Evolutionary conservation across 2,113 vertebrate genomes (phyloP), one percentile per base, ranked within the genome.

Genomic region (Mus spicilegus): DNA sequence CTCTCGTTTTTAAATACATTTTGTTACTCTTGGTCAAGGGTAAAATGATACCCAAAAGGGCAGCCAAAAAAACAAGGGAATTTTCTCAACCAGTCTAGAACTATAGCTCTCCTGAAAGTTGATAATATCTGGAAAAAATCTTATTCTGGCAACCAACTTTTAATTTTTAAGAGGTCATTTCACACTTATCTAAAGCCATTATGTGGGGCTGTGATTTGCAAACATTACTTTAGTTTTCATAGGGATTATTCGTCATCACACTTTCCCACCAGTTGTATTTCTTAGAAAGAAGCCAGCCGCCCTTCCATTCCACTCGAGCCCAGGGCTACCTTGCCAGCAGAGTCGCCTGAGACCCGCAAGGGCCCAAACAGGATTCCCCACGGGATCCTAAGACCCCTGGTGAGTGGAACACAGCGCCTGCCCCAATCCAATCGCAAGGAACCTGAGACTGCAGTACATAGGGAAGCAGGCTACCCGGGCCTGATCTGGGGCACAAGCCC

Each of bases 131-230:
- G 19, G 69, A 82, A 94, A 49, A 49, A 87, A 89, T 72, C 75
- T 93, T 80, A 85, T 75, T 75, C 56, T 73, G 84, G 56, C n/a
- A 86, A 91, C 77, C 58, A 46, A 67, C 28, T 93, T 91, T 89
- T 56, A 65, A 82, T 78, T 95, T 91, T 94, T 88, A 95, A 82
- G 0, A 0, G 46, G 61, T 92, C 78, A 88, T 82, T 93, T 90
- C 69, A 33, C 88, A 88, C 49, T 78, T 70, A 67, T n/a, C 85
- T 67, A 80, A 78, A 88, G 80, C 84, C 42, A 76, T 12, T 26
- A 58, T 19, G 1, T 14, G 49, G 75, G 39, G 46, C 54, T 46
- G 7, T 30, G 54, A 24, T 20, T 69, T 76, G 63, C 63, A 80
- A 87, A 87, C 13, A 39, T 33, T 30, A 61, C 26, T 91, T 93